Conservation (phyloP, 2,113 vertebrate genomes). For the Genyomyrus donnyi region DNA sequence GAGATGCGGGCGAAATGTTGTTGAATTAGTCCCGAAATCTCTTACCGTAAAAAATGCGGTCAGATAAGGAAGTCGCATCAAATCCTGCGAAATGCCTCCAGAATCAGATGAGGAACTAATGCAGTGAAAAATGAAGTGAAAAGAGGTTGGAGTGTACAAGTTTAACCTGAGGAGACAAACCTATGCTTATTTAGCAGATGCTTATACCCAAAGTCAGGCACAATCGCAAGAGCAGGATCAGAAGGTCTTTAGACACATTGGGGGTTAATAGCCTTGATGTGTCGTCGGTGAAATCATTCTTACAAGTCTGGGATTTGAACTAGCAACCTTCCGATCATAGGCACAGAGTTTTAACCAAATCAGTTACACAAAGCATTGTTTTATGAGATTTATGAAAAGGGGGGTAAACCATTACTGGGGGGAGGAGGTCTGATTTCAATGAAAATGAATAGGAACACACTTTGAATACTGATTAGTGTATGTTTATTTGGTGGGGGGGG, state of each 20-base stretch:
- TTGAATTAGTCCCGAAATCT: background rate
- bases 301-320: background rate
- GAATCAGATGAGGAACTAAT: background rate
- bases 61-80: background rate
- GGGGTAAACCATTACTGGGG: background rate
- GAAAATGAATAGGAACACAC: background rate
- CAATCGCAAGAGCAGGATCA: background rate
- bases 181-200: background rate
- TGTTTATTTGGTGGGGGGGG: background rate
- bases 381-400: background rate
- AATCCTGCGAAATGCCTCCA: background rate
- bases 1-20: background rate
- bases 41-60: background rate
- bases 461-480: background rate
- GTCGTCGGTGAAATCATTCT: background rate
- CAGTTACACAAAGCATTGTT: background rate
- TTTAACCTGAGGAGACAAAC: background rate
- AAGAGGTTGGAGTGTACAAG: background rate
- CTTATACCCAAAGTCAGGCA: background rate
- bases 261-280: background rate
- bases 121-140: background rate
- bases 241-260: background rate
- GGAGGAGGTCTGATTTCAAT: background rate
- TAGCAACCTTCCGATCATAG: background rate
- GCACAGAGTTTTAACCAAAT: background rate